phyloP scores from a whole-genome alignment of 1,140 invertebrate genomes.

The Ceratosolen solmsi region DNA sequence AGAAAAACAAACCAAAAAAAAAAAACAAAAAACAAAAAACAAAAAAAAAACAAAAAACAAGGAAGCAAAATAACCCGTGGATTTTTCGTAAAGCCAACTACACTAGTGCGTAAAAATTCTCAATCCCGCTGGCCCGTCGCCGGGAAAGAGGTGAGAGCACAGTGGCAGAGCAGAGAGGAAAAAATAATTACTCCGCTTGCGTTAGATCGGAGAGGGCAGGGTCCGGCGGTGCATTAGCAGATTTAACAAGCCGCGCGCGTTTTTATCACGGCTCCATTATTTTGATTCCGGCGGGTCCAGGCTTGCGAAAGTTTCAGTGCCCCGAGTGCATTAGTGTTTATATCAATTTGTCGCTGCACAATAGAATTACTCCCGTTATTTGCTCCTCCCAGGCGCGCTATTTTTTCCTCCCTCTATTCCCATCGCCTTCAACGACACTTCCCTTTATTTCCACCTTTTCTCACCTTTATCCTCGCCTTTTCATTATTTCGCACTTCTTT shows the following conservation, averaged over 20 bases:
- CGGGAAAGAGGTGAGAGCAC: neutral
- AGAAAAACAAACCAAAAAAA: too few species aligned
- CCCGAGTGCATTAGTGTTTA: conserved; percentile 63
- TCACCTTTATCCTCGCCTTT: conserved; percentile 47
- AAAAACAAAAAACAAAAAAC: neutral
- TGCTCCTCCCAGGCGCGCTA: conserved; percentile 46
- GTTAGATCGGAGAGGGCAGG: conserved; percentile 2
- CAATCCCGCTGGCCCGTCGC: neutral
- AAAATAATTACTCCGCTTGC: conserved; percentile 24
- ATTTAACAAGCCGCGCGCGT: conserved; percentile 60
- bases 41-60: neutral
- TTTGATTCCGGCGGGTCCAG: conserved; percentile 58
- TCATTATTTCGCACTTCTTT: neutral
- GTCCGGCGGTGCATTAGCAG: conserved; percentile 61
- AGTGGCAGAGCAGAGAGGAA: conserved; percentile 11
- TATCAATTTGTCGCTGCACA: conserved; percentile 61
- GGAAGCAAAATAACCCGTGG: neutral
- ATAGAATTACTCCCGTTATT: conserved; percentile 56
- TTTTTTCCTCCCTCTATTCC: conserved; percentile 51
- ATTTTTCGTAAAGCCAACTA: neutral
- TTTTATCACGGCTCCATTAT: conserved; percentile 63
- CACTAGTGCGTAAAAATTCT: conserved; percentile 4
- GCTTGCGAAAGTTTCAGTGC: conserved; percentile 57
- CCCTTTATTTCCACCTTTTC: conserved; percentile 26
- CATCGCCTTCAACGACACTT: conserved; percentile 12